A percentile compares a stretch with the other conserved stretches of the same genome.
Evolutionary conservation across 2,888 invertebrate species (phyloP).

Genomic region (Aleiodes testaceus): DNA sequence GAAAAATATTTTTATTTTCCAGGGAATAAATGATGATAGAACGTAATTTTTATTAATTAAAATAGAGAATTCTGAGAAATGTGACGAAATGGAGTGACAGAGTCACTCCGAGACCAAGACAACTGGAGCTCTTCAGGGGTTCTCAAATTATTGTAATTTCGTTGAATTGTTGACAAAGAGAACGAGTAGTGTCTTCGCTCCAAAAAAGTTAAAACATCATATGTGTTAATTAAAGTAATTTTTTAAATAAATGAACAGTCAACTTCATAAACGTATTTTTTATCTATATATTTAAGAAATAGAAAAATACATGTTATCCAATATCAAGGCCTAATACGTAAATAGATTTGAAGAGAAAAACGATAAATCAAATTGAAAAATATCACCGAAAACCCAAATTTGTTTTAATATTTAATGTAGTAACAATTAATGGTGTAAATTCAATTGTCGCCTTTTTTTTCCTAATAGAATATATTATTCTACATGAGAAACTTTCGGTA

Average conservation of each 20-base stretch:
- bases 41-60: no score
- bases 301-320: constrained; percentile 19
- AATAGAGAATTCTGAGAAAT: no score
- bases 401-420: constrained; percentile 14
- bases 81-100: no score
- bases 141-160: no score
- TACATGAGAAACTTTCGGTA: constrained; percentile 10
- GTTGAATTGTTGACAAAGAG: no score
- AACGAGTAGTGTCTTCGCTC: no score
- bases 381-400: constrained; percentile 8
- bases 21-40: no score
- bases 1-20: no score
- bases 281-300: background rate
- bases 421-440: constrained; percentile 15
- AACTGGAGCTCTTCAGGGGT: no score
- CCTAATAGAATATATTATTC: constrained; percentile 16
- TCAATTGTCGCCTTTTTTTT: background rate
- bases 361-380: background rate
- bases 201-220: no score
- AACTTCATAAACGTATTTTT: background rate
- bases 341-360: background rate
- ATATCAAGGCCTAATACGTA: constrained; percentile 10
- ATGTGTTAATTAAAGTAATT: no score
- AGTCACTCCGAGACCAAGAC: no score
- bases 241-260: background rate